Conservation (phyloP, 64 coral and sea anemone species). For the Montipora sp. region DNA sequence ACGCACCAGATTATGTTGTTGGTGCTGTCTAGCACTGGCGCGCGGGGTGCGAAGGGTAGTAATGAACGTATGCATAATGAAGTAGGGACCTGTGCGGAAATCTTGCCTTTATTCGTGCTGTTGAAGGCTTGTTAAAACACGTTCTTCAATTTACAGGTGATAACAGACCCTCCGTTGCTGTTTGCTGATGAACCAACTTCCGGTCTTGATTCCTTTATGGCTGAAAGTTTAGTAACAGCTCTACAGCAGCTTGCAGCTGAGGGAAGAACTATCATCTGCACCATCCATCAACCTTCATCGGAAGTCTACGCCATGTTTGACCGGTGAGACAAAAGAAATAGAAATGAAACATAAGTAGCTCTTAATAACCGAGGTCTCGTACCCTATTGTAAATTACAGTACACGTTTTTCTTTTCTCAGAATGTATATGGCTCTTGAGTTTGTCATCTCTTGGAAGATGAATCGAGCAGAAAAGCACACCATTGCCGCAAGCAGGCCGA, state of each 20-base stretch:
- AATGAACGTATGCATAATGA: too few relatives aligned
- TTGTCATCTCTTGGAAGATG: background rate
- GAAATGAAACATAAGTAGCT: too few relatives aligned
- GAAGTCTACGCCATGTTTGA: conserved; percentile 97
- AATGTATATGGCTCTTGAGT: too few relatives aligned
- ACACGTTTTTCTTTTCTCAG: too few relatives aligned
- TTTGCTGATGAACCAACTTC: conserved; percentile 95
- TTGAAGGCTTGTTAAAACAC: too few relatives aligned
- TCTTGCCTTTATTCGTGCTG: too few relatives aligned
- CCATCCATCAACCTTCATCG: conserved; percentile 91
- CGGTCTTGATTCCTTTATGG: conserved; percentile 90
- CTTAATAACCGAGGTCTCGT: too few relatives aligned
- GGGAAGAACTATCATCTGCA: conserved; percentile 83
- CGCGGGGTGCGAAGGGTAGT: too few relatives aligned
- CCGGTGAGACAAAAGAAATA: conserved; percentile 25
- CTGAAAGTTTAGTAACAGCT: conserved; percentile 76
- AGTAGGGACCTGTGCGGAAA: too few relatives aligned
- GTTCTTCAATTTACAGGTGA: conserved; percentile 23
- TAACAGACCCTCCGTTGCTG: conserved; percentile 81
- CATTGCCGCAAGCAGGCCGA: background rate
- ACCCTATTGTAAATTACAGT: too few relatives aligned
- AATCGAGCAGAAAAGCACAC: background rate
- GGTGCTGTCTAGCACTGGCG: too few relatives aligned
- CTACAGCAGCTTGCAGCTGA: conserved; percentile 67
- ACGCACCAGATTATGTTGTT: too few relatives aligned